Evolutionary conservation across 2,797 vertebrate genomes (phyloP), one percentile per base, ranked within the genome.

Genomic region (Poecilia picta): DNA sequence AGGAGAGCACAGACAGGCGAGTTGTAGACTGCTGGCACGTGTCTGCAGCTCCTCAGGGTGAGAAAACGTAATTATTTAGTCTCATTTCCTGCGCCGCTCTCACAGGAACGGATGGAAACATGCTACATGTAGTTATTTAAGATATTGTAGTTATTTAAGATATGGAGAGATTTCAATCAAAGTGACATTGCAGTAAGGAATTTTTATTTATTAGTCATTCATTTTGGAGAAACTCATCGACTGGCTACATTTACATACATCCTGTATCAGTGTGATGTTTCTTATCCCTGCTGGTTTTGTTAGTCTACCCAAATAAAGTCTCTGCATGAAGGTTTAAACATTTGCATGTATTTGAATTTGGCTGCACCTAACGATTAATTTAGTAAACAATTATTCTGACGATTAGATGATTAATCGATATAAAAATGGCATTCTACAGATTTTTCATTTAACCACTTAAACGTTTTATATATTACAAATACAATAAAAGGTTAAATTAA

Each of bases 41-140:
- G 80, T 77, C 36, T 66, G 73, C 4, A 8, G 1, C 55, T 18
- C 25, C 47, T 77, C 20, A 75, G 66, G 81, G 74, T 72, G 7
- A 33, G 41, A 73, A 13, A 39, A 43, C 8, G 23, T 43, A 53
- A 77, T 71, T n/a, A 70, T 36, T 3, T 0, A 43, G 46, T 45
- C 10, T 80, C n/a, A 45, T 59, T 75, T 71, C 64, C 76, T 33
- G 13, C 41, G 64, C 39, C 62, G 28, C 59, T 77, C 72, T 73
- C 72, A 45, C 25, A 83, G 59, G 49, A 49, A 0, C 57, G 3
- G 28, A 23, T 12, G 53, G 11, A 53, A 28, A n/a, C 0, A 20
- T 33, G 47, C 43, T 43, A 20, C 6, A 7, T 23, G 31, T 47
- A 4, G 25, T 39, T 49, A 41, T 53, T 62, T 31, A 79, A 8